Evolutionary conservation across 2,797 vertebrate genomes (phyloP).

Genomic region (Sandelia bainsii): DNA sequence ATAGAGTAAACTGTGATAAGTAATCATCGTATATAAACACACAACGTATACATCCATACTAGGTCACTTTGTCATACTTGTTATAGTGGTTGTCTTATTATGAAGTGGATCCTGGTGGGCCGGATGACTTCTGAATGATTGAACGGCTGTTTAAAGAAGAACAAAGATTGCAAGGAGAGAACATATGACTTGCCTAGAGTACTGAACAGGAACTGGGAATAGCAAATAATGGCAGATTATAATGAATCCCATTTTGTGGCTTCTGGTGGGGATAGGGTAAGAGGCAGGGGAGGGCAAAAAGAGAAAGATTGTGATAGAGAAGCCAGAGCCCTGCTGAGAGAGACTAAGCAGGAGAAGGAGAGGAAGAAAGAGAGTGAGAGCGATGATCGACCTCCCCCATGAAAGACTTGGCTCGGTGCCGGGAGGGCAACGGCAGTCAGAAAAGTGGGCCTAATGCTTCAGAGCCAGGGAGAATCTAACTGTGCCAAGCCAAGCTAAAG

Average conservation of each 20-base stretch:
- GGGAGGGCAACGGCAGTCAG: conserved; percentile 71
- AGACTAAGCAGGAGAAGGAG: conserved; percentile 49
- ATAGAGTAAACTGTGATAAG: conserved; percentile 3
- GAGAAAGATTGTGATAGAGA: conserved; percentile 55
- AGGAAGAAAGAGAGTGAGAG: conserved; percentile 56
- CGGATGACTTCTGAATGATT: conserved; percentile 42
- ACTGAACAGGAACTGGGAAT: conserved; percentile 55
- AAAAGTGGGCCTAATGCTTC: conserved; percentile 70
- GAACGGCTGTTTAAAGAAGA: conserved; percentile 47
- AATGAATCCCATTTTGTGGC: conserved; percentile 59
- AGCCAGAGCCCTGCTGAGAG: conserved; percentile 58
- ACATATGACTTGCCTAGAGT: conserved; percentile 57
- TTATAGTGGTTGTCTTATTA: conserved; percentile 56
- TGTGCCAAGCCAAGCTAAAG: conserved; percentile 77
- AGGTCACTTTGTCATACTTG: conserved; percentile 32
- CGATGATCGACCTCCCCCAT: conserved; percentile 69
- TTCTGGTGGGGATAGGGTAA: conserved; percentile 63
- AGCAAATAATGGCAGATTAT: conserved; percentile 79
- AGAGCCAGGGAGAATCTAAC: conserved; percentile 68
- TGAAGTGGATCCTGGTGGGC: conserved; percentile 35
- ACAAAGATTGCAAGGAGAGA: conserved; percentile 61
- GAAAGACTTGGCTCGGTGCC: conserved; percentile 71
- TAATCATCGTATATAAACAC: not conserved
- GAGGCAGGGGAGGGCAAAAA: conserved; percentile 56
- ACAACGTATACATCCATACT: not conserved